Conservation (phyloP, 2,113 vertebrate species). For the Syrmaticus mikado region DNA sequence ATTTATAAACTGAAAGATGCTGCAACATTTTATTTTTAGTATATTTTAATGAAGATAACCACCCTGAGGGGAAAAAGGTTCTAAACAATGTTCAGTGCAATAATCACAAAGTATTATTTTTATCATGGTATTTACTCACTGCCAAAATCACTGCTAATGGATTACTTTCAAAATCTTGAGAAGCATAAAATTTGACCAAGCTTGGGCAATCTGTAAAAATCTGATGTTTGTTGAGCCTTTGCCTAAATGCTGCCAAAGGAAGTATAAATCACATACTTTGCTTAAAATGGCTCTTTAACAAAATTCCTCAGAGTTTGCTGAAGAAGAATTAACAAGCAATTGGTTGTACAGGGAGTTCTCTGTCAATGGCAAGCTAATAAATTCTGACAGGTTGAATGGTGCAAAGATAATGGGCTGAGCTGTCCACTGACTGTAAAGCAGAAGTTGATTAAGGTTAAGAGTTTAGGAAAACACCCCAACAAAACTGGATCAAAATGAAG, state of each 20-base stretch:
- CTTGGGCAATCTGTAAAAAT: constrained; percentile 52
- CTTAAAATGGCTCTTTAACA: constrained; percentile 60
- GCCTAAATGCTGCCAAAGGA: constrained; percentile 65
- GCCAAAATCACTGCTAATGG: neutral
- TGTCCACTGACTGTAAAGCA: constrained; percentile 70
- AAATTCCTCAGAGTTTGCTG: constrained; percentile 58
- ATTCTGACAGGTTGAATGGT: constrained; percentile 74
- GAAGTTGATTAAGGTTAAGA: constrained; percentile 58
- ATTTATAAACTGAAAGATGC: neutral
- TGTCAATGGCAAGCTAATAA: constrained; percentile 64
- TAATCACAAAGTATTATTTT: neutral
- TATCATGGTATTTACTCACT: neutral
- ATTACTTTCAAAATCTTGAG: neutral
- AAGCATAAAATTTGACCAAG: constrained; percentile 9
- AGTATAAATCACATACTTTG: constrained; percentile 62
- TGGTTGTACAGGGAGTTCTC: constrained; percentile 62
- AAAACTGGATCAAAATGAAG: constrained; percentile 11
- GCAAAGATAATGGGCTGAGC: constrained; percentile 73
- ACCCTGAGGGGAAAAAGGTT: neutral
- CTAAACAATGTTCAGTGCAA: neutral
- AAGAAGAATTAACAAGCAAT: constrained; percentile 65
- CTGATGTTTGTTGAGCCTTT: constrained; percentile 30
- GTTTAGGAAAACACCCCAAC: constrained; percentile 17
- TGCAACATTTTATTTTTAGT: neutral
- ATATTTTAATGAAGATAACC: constrained; percentile 30